These are phyloP conservation scores for Drosophila koepferae DNA, from an alignment of 2,888 invertebrate species.

Conservation along the genomic window DNA sequence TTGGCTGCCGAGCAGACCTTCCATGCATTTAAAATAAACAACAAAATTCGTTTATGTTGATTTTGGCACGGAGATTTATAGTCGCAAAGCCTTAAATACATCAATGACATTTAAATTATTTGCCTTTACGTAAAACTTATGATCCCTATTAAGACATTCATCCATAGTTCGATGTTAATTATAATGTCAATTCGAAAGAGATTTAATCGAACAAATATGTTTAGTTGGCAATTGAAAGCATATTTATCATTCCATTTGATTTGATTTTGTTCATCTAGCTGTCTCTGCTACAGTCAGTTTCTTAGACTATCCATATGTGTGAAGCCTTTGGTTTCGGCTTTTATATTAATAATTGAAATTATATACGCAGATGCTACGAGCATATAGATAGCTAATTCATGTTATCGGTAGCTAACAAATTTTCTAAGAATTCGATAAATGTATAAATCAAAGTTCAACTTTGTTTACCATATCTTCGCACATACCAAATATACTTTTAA, in stretches of 20 bases:
- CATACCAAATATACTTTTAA: too few relatives aligned
- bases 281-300: too few relatives aligned
- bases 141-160: neutral
- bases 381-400: too few relatives aligned
- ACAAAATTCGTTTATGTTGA: conserved; percentile 47
- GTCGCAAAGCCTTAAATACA: neutral
- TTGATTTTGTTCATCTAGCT: too few relatives aligned
- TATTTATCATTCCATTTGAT: neutral
- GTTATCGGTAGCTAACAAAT: too few relatives aligned
- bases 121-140: neutral
- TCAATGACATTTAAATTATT: neutral
- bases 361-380: too few relatives aligned
- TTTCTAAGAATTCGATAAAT: too few relatives aligned
- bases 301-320: too few relatives aligned
- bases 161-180: neutral
- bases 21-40: conserved; percentile 38
- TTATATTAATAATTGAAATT: too few relatives aligned
- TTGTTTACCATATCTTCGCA: too few relatives aligned
- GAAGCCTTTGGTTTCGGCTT: too few relatives aligned
- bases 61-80: conserved; percentile 35
- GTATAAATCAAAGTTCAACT: too few relatives aligned
- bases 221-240: neutral
- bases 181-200: neutral
- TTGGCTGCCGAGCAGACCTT: neutral
- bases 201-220: neutral